Evolutionary conservation across 2,888 invertebrate species (phyloP).

Genomic region (Liposcelis brunnea): DNA sequence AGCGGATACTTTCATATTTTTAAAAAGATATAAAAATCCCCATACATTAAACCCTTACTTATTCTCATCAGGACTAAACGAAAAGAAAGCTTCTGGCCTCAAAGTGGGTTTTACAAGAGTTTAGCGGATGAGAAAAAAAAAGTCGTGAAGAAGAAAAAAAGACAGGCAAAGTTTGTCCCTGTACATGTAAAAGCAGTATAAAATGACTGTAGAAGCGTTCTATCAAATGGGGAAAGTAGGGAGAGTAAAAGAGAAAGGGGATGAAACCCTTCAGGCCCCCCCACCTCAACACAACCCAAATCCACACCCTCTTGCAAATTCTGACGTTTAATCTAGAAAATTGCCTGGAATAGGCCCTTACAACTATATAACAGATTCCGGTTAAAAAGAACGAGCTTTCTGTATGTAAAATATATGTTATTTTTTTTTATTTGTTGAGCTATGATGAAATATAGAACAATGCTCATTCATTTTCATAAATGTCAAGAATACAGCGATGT

Average conservation of each 20-base stretch:
- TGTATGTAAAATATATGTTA: constrained; percentile 5
- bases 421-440: background rate
- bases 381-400: constrained; percentile 4
- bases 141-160: too few species aligned
- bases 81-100: too few species aligned
- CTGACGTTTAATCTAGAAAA: constrained; percentile 48
- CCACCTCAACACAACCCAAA: constrained; percentile 35
- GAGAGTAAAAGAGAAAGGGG: constrained; percentile 25
- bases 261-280: constrained; percentile 16
- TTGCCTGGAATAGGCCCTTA: constrained; percentile 28
- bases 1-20: too few species aligned
- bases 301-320: constrained; percentile 22
- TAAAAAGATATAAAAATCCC: too few species aligned
- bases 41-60: too few species aligned
- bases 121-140: too few species aligned
- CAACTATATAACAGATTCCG: constrained; percentile 11
- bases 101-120: too few species aligned
- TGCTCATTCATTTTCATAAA: constrained; percentile 44
- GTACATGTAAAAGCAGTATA: constrained; percentile 15
- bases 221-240: constrained; percentile 42
- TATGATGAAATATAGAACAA: constrained; percentile 20
- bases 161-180: constrained; percentile 11
- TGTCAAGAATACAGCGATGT: constrained; percentile 28
- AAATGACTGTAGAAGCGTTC: constrained; percentile 29
- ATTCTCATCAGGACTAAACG: too few species aligned